Conservation (phyloP, 2,113 vertebrate genomes). For the Telmatochromis sp. region DNA sequence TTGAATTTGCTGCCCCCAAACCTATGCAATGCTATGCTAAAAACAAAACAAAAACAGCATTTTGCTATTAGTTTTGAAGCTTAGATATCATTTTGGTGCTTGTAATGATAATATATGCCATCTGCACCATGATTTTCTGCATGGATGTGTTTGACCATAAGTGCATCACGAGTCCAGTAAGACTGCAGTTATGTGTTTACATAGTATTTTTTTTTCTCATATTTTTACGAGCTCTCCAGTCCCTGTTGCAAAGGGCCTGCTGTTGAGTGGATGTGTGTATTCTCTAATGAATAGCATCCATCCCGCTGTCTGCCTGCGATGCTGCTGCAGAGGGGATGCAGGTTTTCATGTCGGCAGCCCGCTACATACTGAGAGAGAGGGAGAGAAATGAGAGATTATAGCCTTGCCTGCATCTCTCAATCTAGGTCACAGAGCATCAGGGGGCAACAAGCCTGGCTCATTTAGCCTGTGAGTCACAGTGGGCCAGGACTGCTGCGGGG, state of each 20-base stretch:
- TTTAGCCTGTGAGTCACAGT: conserved; percentile 64
- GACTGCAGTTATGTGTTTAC: not conserved
- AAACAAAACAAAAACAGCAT: not conserved
- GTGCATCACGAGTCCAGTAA: not conserved
- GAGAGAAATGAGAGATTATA: conserved; percentile 60
- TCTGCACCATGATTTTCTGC: not conserved
- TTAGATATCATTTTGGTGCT: not conserved
- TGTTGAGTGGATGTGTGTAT: not conserved
- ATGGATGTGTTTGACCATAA: not conserved
- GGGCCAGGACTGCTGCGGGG: conserved; percentile 43
- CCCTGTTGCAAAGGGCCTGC: not conserved
- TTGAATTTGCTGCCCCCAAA: not conserved
- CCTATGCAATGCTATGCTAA: not conserved
- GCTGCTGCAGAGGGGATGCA: not conserved
- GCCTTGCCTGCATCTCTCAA: conserved; percentile 49
- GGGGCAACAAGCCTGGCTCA: conserved; percentile 65
- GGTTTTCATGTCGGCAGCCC: conserved; percentile 10
- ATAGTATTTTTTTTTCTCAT: not conserved
- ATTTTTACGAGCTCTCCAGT: not conserved
- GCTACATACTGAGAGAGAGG: not conserved
- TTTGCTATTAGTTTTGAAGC: not conserved
- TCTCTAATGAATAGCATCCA: not conserved
- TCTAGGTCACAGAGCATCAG: conserved; percentile 75
- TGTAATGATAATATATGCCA: not conserved
- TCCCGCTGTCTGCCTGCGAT: not conserved